Base-by-base conservation (phyloP, 2,113 vertebrate genomes). In the Urocynchramus pylzowi region DNA sequence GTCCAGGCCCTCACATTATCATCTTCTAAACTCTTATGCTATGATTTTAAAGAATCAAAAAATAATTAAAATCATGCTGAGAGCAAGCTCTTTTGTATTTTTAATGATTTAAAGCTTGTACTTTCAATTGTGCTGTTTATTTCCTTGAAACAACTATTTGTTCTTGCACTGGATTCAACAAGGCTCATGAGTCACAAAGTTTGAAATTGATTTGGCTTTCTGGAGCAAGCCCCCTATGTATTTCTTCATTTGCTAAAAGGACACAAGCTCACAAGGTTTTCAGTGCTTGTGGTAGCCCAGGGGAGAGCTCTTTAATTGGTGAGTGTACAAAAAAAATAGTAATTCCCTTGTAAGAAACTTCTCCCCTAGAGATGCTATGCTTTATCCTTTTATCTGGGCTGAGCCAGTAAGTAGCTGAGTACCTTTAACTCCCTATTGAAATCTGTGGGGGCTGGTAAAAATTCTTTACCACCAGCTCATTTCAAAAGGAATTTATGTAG, bases 141-240 rank as follows among this genome's bases (percentile, higher is more conserved):
- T 92, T 96, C 50, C 39, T 68, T 78, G 33, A 95, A 84, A 75
- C 12, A 77, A 61, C 45, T 41, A 28, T 78, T 93, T 92, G 57
- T 92, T 95, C 61, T 97, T 86, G 24, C 69, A 73, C 54, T 89
- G 81, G 90, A 92, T 73, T 87, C 88, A 92, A 78, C 71, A 91
- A 49, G 12, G 13, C 64, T 95, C 37, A 60, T 83, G 67, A 94
- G n/a, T 91, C 84, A 76, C 60, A 70, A 84, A 69, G 71, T 90
- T 64, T 53, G 65, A 84, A 92, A 84, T 50, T 80, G 82, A 84
- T 83, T 84, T 65, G 90, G 37, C 65, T 93, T 96, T 94, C 74
- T 70, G 63, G 77, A 83, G 31, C 44, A 85, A 87, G 35, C 42
- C 26, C 28, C 45, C 39, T 50, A 45, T 67, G 30, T 79, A 74